Evolutionary conservation across 1,140 invertebrate species (phyloP).

Genomic region (Hyles vespertilio): DNA sequence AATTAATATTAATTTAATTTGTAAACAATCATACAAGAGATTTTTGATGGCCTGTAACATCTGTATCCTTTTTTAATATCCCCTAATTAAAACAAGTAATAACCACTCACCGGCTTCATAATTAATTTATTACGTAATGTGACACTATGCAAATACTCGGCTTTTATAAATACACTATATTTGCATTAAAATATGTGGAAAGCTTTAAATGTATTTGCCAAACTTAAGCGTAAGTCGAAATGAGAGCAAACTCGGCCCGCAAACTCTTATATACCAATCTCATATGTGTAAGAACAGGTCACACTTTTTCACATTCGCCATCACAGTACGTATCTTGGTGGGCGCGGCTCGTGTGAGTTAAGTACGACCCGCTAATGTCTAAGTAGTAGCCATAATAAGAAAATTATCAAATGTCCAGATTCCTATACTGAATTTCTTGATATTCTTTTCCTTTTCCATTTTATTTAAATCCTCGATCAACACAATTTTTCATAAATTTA

Average conservation of each 20-base stretch:
- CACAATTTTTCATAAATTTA: too few species aligned
- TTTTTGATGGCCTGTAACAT: too few species aligned
- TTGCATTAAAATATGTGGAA: constrained; percentile 27
- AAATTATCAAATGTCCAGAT: background rate
- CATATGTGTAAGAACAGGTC: constrained; percentile 74
- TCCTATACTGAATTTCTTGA: background rate
- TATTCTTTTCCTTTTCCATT: background rate
- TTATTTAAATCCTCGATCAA: too few species aligned
- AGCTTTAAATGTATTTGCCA: constrained; percentile 60
- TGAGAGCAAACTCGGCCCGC: constrained; percentile 68
- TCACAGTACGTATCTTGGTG: constrained; percentile 31
- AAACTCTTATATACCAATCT: constrained; percentile 71
- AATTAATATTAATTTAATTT: too few species aligned
- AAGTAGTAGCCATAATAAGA: constrained; percentile 7
- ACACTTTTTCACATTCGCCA: constrained; percentile 73
- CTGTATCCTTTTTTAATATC: too few species aligned
- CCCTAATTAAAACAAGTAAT: background rate
- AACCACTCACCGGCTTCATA: constrained; percentile 45
- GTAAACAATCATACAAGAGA: too few species aligned
- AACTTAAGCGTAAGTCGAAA: constrained; percentile 64
- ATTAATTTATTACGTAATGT: constrained; percentile 12
- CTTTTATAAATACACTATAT: constrained; percentile 13
- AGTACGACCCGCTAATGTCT: constrained; percentile 10
- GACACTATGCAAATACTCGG: constrained; percentile 12
- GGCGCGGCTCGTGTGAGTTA: constrained; percentile 50